A percentile compares a stretch with the other conserved stretches of the same genome.
These are phyloP conservation scores for Pollimyrus isidori DNA, from an alignment of 2,113 vertebrate genomes.

Conservation along the genomic window DNA sequence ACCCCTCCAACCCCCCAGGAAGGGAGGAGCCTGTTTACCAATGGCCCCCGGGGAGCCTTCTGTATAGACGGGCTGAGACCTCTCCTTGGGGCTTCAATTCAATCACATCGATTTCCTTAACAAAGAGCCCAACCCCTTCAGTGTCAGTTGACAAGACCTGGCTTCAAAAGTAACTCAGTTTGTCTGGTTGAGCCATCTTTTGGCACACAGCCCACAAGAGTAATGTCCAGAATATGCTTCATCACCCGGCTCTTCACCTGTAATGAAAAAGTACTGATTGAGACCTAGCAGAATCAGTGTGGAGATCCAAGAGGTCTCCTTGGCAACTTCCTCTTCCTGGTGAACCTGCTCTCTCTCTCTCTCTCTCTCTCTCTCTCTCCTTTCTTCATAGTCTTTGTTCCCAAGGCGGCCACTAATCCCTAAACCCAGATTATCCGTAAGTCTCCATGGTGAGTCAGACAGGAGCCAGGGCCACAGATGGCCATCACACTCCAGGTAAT, in stretches of 20 bases:
- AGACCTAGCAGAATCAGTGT: background rate
- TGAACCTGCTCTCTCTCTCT: background rate
- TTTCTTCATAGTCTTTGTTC: slow-evolving; percentile 36
- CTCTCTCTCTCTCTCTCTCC: background rate
- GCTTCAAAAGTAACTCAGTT: slow-evolving; percentile 38
- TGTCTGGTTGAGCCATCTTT: background rate
- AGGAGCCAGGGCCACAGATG: slow-evolving; percentile 53
- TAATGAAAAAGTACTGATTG: background rate
- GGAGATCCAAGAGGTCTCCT: background rate
- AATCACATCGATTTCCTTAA: slow-evolving; percentile 59
- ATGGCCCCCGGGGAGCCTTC: slow-evolving; percentile 16
- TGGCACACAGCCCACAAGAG: background rate
- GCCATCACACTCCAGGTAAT: slow-evolving; percentile 49
- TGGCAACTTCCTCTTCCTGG: background rate
- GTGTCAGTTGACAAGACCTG: slow-evolving; percentile 49
- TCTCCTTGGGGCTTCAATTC: slow-evolving; percentile 43
- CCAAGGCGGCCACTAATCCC: slow-evolving; percentile 60
- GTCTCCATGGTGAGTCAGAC: slow-evolving; percentile 47
- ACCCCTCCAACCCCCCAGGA: slow-evolving; percentile 44
- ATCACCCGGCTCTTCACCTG: background rate
- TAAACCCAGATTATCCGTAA: slow-evolving; percentile 75
- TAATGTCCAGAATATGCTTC: background rate
- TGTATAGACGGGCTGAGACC: slow-evolving; percentile 5
- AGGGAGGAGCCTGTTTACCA: slow-evolving; percentile 50
- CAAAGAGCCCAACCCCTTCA: slow-evolving; percentile 44